phyloP scores from a whole-genome alignment of 2,113 vertebrate genomes.

The Cyprinodon tularosa region DNA sequence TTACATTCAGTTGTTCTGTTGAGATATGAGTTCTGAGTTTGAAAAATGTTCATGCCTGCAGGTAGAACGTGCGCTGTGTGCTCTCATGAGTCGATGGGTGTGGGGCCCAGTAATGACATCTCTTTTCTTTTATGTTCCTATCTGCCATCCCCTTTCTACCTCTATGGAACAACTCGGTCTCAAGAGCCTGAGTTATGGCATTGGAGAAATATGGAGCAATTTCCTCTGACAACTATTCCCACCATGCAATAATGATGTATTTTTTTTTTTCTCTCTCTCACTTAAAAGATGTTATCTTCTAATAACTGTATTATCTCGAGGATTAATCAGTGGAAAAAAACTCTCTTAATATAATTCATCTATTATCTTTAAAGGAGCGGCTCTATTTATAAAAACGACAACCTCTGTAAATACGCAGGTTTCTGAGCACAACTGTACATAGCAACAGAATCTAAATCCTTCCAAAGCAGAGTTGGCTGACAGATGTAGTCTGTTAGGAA shows the following conservation, averaged over 20 bases:
- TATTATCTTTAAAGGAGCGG: neutral
- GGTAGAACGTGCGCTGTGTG: neutral
- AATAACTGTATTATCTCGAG: neutral
- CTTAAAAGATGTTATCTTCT: neutral
- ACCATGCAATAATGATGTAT: slow-evolving; percentile 33
- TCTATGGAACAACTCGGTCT: slow-evolving; percentile 30
- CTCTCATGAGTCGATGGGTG: slow-evolving; percentile 13
- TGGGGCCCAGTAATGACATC: slow-evolving; percentile 28
- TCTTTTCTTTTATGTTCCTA: slow-evolving; percentile 47
- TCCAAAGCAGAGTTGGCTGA: no score
- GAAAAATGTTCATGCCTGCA: neutral
- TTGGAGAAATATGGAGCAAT: slow-evolving; percentile 48
- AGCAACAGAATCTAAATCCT: neutral
- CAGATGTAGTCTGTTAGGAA: no score
- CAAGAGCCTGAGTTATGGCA: slow-evolving; percentile 34
- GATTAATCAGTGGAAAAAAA: neutral
- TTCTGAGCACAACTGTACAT: neutral
- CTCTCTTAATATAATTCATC: neutral
- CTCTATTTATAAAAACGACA: neutral
- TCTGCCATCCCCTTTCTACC: slow-evolving; percentile 44
- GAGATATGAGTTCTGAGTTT: neutral
- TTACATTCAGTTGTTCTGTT: neutral
- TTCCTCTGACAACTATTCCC: slow-evolving; percentile 48
- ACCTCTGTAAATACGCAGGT: neutral
- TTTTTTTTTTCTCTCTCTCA: neutral